Evolutionary conservation across 2,113 vertebrate genomes (phyloP).

Genomic region (Fulmarus glacialis): DNA sequence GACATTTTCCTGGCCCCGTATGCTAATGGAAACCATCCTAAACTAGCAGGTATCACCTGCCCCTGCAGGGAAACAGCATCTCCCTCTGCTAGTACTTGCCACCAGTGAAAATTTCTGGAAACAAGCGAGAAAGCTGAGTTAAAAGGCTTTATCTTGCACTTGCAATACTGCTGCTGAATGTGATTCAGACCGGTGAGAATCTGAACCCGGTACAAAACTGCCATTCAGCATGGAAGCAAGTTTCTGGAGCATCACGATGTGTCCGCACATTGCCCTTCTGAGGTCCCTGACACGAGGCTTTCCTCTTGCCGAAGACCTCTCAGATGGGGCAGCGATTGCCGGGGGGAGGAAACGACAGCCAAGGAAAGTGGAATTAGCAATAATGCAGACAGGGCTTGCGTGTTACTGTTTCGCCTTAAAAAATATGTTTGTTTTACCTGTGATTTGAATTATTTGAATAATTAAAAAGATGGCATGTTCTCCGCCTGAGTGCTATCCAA

Average conservation of each 20-base stretch:
- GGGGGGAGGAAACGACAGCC: background rate
- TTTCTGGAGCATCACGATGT: background rate
- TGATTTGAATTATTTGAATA: background rate
- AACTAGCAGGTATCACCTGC: constrained; percentile 67
- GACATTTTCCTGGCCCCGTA: constrained; percentile 64
- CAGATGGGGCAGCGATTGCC: background rate
- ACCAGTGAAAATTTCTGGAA: constrained; percentile 59
- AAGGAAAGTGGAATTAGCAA: background rate
- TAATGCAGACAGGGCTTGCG: background rate
- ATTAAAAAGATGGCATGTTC: background rate
- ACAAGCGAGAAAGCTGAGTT: constrained; percentile 37
- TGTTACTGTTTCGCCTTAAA: background rate
- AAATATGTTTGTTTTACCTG: background rate
- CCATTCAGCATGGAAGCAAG: background rate
- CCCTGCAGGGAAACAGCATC: constrained; percentile 58
- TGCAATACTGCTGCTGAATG: constrained; percentile 8
- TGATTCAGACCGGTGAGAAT: background rate
- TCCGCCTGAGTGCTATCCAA: background rate
- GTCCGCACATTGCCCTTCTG: background rate
- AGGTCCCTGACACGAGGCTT: background rate
- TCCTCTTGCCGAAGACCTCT: background rate
- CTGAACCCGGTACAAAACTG: constrained; percentile 13
- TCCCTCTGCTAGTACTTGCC: constrained; percentile 38
- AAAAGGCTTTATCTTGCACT: constrained; percentile 16
- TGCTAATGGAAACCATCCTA: constrained; percentile 61